These are phyloP conservation scores for Blastobasis lacticolella DNA, from an alignment of 2,888 invertebrate genomes.

Conservation along the genomic window DNA sequence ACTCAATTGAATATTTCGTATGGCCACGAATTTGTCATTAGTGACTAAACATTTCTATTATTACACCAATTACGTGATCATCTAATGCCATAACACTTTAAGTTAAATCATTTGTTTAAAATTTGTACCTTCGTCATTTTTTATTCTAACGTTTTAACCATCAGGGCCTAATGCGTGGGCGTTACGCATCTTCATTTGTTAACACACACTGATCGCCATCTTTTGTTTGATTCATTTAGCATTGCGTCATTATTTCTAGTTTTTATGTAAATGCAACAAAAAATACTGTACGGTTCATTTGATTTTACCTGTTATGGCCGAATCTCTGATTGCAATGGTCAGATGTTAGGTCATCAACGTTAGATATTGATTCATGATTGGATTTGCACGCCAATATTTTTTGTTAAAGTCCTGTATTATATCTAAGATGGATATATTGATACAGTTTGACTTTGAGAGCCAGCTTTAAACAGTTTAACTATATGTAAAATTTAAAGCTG, in stretches of 20 bases:
- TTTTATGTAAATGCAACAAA: conserved; percentile 11
- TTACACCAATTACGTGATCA: conserved; percentile 8
- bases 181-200: conserved; percentile 19
- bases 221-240: conserved; percentile 9
- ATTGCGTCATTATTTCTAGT: conserved; percentile 19
- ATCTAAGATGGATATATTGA: no score
- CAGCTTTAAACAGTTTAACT: no score
- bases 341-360: neutral
- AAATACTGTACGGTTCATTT: conserved; percentile 11
- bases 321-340: neutral
- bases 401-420: no score
- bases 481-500: no score
- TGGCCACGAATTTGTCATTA: conserved; percentile 8
- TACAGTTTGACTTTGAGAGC: no score
- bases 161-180: conserved; percentile 23
- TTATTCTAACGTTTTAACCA: conserved; percentile 4
- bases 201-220: conserved; percentile 24
- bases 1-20: neutral
- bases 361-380: no score
- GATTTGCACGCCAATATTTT: no score
- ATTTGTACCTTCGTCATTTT: neutral
- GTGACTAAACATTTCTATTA: conserved; percentile 2
- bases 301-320: conserved; percentile 13
- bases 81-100: conserved; percentile 3
- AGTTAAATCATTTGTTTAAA: conserved; percentile 4